Base-by-base conservation (phyloP, 2,113 vertebrate genomes). In the Nesospiza acunhae region DNA sequence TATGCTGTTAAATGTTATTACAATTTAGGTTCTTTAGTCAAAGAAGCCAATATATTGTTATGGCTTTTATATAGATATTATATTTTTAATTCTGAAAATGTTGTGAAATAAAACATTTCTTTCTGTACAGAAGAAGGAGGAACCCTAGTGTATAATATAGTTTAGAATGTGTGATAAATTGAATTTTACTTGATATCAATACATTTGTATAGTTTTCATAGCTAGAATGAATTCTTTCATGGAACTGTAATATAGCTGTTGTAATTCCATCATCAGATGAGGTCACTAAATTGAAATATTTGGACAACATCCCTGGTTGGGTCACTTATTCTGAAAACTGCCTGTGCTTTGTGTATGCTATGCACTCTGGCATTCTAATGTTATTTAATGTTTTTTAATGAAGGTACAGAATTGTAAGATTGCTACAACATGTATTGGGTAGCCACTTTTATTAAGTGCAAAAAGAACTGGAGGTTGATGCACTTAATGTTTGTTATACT, bases 301-400 rank as follows among this genome's bases (percentile, higher is more conserved):
- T 93, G 56, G 44, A 64, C 31, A 88, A 9, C 27, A 15, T 56
- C 47, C 59, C 46, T 60, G 35, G 10, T 26, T 82, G 55, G 49
- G 17, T 60, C 50, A n/a, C 24, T 50, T 62, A 24, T 23, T 73
- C 72, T 60, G 60, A 50, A 37, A 74, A 77, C 22, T 46, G 17
- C 30, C 13, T 0, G 0, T 62, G 16, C 47, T 72, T n/a, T 63
- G 22, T 50, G 15, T 66, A 7, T 47, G 46, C 39, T 60, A 1
- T 24, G 13, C 15, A 8, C 21, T 52, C 62, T 69, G 41, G 6
- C 31, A 58, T 63, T 75, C 14, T 42, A 28, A 31, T 86, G 10
- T 31, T 66, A 30, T 24, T 33, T 55, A 44, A 47, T 35, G 14
- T 2, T 86, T 84, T 67, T 30, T 63, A 69, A 52, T 56, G 9